These are phyloP conservation scores for Toxostoma redivivum DNA, from an alignment of 2,113 vertebrate species.

Conservation along the genomic window DNA sequence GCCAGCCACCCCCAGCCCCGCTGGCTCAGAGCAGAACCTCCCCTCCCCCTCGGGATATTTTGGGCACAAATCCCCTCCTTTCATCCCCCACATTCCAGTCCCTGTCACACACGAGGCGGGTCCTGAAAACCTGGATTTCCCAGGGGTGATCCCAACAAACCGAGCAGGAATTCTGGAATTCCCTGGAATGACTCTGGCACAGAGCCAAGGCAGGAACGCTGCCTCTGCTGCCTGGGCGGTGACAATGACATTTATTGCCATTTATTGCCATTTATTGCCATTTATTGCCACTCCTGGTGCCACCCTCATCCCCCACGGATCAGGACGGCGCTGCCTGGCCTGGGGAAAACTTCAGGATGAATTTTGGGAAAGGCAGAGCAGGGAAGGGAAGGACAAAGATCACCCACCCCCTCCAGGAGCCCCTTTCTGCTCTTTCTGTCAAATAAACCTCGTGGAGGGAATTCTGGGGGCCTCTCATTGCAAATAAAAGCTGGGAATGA, in stretches of 20 bases:
- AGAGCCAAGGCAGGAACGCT: rapidly evolving
- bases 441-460: rapidly evolving
- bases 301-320: rapidly evolving
- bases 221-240: rapidly evolving
- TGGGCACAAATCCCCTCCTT: not conserved
- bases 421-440: not conserved
- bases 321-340: not conserved
- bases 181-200: not conserved
- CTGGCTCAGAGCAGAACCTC: not conserved
- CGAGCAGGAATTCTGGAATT: not conserved
- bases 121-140: not conserved
- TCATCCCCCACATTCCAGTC: rapidly evolving
- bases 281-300: not conserved
- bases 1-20: not conserved
- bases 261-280: too few relatives aligned
- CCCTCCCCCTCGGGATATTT: too few relatives aligned
- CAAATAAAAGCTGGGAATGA: not conserved
- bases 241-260: rapidly evolving
- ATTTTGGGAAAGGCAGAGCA: not conserved
- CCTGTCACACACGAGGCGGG: not conserved
- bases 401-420: not conserved
- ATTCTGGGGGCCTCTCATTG: not conserved
- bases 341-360: not conserved
- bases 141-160: rapidly evolving
- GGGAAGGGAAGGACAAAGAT: not conserved